Evolutionary conservation across 2,888 invertebrate species (phyloP).

Genomic region (Acanthococcus lagerstroemiae): DNA sequence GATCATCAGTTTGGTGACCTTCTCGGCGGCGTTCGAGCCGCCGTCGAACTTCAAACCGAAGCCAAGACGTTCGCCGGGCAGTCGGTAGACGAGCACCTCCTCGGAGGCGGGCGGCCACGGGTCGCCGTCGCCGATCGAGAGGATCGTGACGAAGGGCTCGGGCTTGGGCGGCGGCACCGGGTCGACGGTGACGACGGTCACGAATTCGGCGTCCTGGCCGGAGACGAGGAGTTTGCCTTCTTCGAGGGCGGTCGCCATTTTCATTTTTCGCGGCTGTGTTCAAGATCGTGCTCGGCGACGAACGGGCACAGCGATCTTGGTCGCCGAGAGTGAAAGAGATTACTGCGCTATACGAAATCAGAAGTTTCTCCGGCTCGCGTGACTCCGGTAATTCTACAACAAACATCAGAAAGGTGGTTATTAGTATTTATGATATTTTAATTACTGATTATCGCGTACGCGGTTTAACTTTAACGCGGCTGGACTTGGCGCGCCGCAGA

Average conservation of each 20-base stretch:
- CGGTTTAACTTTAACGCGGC: no score
- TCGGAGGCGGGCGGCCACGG: slow-evolving; percentile 44
- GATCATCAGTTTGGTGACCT: slow-evolving; percentile 70
- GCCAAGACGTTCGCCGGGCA: slow-evolving; percentile 81
- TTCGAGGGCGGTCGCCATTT: neutral
- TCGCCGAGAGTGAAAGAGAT: no score
- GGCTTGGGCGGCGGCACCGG: slow-evolving; percentile 39
- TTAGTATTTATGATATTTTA: no score
- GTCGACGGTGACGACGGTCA: slow-evolving; percentile 52
- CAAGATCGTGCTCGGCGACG: no score
- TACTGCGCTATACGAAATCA: no score
- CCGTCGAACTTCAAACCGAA: slow-evolving; percentile 88
- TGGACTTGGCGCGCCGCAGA: no score
- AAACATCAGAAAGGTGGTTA: no score
- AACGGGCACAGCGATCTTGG: no score
- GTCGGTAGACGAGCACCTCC: slow-evolving; percentile 68
- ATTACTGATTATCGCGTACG: no score
- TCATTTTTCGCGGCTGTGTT: neutral
- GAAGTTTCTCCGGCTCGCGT: neutral
- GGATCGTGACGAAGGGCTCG: slow-evolving; percentile 49
- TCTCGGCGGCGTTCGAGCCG: slow-evolving; percentile 69
- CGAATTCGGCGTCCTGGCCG: slow-evolving; percentile 43
- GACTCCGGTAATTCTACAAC: neutral
- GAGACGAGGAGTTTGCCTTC: neutral
- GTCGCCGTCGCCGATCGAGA: slow-evolving; percentile 44